Conservation (phyloP, 2,797 vertebrate species). For the Spheniscus humboldti region DNA sequence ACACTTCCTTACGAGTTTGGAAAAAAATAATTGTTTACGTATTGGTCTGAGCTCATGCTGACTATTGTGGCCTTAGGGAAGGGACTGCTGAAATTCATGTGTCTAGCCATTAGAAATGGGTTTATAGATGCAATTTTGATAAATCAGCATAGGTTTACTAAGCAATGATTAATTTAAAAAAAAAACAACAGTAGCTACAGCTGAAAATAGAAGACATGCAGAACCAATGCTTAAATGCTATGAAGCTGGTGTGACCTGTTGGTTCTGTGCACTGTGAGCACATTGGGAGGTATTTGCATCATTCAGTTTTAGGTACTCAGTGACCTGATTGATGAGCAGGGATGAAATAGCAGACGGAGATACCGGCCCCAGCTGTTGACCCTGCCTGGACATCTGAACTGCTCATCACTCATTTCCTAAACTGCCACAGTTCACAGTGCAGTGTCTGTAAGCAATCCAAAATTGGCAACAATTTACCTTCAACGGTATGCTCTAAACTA, state of each 20-base stretch:
- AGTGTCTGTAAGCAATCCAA: not conserved
- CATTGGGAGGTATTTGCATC: not conserved
- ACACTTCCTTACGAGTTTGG: conserved; percentile 64
- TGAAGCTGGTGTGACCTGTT: conserved; percentile 12
- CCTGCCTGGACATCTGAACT: not conserved
- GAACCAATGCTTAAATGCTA: not conserved
- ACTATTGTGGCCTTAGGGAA: conserved; percentile 71
- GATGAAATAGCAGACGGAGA: not conserved
- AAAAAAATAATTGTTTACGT: conserved; percentile 28
- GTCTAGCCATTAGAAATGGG: conserved; percentile 63
- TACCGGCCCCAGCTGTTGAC: not conserved
- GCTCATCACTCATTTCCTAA: not conserved
- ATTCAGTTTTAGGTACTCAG: not conserved
- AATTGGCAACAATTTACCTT: not conserved
- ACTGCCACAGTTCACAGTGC: not conserved
- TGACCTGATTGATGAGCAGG: not conserved
- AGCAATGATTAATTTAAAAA: conserved; percentile 34
- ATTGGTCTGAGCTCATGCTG: conserved; percentile 69
- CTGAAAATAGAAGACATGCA: not conserved
- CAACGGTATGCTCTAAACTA: not conserved
- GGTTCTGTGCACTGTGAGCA: not conserved
- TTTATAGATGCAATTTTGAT: conserved; percentile 68
- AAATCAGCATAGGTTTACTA: conserved; percentile 68
- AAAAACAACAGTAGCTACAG: not conserved
- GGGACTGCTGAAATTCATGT: conserved; percentile 64